Evolutionary conservation across 2,888 invertebrate genomes (phyloP).

Genomic region (Xestia ashworthii): DNA sequence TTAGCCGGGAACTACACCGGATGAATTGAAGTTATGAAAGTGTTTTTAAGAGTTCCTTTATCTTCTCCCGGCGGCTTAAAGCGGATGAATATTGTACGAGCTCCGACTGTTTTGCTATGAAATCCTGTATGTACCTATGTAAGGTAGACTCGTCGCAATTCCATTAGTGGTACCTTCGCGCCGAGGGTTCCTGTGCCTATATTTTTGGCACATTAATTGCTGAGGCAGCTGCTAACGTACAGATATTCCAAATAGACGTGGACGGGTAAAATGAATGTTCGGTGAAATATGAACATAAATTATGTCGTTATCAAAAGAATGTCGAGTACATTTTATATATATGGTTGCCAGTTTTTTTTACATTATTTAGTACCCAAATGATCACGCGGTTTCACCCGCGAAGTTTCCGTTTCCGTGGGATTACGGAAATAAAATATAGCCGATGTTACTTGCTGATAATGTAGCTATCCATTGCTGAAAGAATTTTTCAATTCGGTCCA

Average conservation of each 20-base stretch:
- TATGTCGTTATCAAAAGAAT: background rate
- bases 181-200: slow-evolving; percentile 4
- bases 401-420: no score
- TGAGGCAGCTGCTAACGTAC: slow-evolving; percentile 19
- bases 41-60: slow-evolving; percentile 68
- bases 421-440: no score
- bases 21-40: slow-evolving; percentile 68
- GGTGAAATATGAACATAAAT: background rate
- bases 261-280: background rate
- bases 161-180: slow-evolving; percentile 44
- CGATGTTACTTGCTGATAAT: no score
- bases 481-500: no score
- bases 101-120: slow-evolving; percentile 52
- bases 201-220: slow-evolving; percentile 45
- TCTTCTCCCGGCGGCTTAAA: slow-evolving; percentile 56
- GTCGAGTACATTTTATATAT: no score
- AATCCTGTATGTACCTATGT: slow-evolving; percentile 32
- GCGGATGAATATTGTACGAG: slow-evolving; percentile 65
- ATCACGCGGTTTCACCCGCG: no score
- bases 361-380: background rate
- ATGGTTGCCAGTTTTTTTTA: background rate
- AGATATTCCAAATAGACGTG: background rate
- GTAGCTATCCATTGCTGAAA: no score
- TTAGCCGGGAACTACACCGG: slow-evolving; percentile 53
- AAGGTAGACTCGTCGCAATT: slow-evolving; percentile 49